Evolutionary conservation across 1,140 invertebrate genomes (phyloP), one percentile per base, ranked within the genome.

Genomic region (Caerostris darwini): DNA sequence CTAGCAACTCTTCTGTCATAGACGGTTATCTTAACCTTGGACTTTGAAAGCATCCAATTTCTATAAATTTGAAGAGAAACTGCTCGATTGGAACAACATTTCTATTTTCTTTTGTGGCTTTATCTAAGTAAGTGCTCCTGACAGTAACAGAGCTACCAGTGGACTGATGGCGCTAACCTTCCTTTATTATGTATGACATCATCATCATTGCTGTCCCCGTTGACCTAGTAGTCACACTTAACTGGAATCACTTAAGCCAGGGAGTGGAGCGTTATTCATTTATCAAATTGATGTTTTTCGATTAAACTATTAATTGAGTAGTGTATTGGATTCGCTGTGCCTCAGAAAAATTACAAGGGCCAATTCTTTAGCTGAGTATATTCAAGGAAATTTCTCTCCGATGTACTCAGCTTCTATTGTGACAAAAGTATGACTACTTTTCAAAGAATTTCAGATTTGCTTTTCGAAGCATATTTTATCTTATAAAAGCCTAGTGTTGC

Each of bases 161-260:
- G 34, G 34, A 34, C 59, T 89, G 57, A 86, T 57, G 54, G n/a
- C 12, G 34, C 7, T 87, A 34, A 50, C 57, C 85, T 87, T 90
- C 88, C 54, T 90, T 71, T 71, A 90, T 90, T 69, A 90, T 71
- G 67, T 71, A 71, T n/a, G 17, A 17, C 64, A 90, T 58, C 56
- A 58, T 58, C 54, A 64, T 14, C 67, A 58, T 58, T 57, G n/a
- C 83, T 58, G n/a, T 86, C 54, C 10, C 34, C 54, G 57, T 57
- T 83, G 88, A 71, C 88, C 88, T 71, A 19, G 34, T 89, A 12
- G 87, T 89, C 87, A 89, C 64, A 89, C 87, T 61, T 69, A 53
- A 69, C 56, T 89, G 87, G 61, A 89, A 14, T 59, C 53, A 56
- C 58, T 19, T 71, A 57, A 90, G 56, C 6, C 88, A 90, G 5